Evolutionary conservation across 2,888 invertebrate genomes (phyloP).

Genomic region (Physocephala rufipes): DNA sequence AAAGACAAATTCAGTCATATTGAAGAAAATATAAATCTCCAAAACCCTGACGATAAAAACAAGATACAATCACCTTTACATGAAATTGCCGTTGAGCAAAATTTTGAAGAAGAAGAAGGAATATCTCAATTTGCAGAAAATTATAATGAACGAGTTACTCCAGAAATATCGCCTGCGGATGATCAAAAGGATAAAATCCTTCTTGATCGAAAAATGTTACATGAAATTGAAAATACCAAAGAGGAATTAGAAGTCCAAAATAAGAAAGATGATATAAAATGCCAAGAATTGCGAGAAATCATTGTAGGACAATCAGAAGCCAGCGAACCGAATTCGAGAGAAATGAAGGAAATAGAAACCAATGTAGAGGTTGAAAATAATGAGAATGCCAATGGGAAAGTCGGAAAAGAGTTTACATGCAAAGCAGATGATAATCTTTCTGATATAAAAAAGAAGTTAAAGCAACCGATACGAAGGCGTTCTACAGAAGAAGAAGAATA

Average conservation of each 20-base stretch:
- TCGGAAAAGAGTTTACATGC: neutral
- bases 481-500: too few relatives aligned
- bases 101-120: too few relatives aligned
- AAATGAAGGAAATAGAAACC: neutral
- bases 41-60: neutral
- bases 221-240: too few relatives aligned
- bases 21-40: neutral
- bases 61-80: neutral
- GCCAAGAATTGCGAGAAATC: neutral
- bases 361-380: neutral
- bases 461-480: neutral
- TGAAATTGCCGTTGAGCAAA: neutral
- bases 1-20: neutral
- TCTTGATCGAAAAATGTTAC: neutral
- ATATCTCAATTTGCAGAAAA: constrained; percentile 9
- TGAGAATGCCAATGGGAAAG: neutral
- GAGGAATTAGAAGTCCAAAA: neutral
- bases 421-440: neutral
- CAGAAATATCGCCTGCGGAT: constrained; percentile 41
- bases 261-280: neutral
- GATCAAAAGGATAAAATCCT: constrained; percentile 13
- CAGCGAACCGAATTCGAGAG: neutral
- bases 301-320: neutral
- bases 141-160: constrained; percentile 41
- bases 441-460: constrained; percentile 24